Evolutionary conservation across 1,140 invertebrate genomes (phyloP), one percentile per base, ranked within the genome.

Genomic region (Apis florea): DNA sequence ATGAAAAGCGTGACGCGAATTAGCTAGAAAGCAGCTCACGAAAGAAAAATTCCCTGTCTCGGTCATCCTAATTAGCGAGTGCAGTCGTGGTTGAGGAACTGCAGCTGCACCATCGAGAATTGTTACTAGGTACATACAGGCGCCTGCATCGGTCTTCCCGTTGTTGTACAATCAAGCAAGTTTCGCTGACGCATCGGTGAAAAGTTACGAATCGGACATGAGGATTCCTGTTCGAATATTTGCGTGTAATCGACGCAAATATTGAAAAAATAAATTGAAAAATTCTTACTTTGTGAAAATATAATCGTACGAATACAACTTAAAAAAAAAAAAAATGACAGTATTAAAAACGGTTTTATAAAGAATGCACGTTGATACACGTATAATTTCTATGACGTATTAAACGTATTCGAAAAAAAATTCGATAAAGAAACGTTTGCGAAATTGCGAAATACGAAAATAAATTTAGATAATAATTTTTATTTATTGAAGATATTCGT

Each of bases 91-190:
- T 5, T 3, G 51, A 54, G 79, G 63, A 75, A 75, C 71, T 68
- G 63, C 61, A 79, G 76, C 67, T 71, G 67, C 56, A 24, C 54
- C 63, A 58, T 4, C 21, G 79, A 47, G 54, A 59, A 81, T 81
- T 75, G 71, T 81, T 81, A 74, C 63, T 75, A 56, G 72, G 58
- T 73, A 81, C 79, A 81, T 81, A 75, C 63, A 81, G 79, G 79
- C 79, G 56, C 79, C 79, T 74, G 79, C 79, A 81, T 81, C 79
- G 72, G 79, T 81, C 79, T 75, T 81, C 51, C 19, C 72, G 63
- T 81, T 80, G 70, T 73, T 75, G 63, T 75, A 81, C 79, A 75
- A 81, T 81, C 79, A 75, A 75, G 79, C 47, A 67, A 81, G 79
- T 81, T 81, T 58, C 72, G 53, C 72, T 58, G 72, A 75, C 53